Percentiles rank a stretch among this genome's conserved stretches.
Evolutionary conservation across 2,797 vertebrate species (phyloP).

Genomic region (Gambelia wislizenii): DNA sequence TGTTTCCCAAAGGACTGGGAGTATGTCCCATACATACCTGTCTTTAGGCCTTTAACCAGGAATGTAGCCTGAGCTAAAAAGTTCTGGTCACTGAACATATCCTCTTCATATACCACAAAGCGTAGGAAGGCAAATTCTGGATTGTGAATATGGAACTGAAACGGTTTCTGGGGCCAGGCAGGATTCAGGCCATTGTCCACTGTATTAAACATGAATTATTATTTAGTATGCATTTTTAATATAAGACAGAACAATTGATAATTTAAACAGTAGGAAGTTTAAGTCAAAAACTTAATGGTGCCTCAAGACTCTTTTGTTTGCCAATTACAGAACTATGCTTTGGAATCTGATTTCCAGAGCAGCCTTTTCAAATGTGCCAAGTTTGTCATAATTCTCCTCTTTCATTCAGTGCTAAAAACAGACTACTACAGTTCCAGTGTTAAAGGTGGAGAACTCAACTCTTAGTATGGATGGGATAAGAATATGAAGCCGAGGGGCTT

Average conservation of each 20-base stretch:
- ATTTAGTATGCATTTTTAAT: not conserved
- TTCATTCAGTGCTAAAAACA: not conserved
- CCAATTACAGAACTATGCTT: not conserved
- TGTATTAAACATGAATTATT: slow-evolving; percentile 62
- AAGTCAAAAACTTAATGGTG: not conserved
- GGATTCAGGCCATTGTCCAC: slow-evolving; percentile 98
- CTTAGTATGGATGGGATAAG: not conserved
- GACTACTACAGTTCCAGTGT: not conserved
- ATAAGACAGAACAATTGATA: not conserved
- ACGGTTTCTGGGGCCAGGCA: slow-evolving; percentile 90
- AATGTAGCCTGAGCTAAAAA: slow-evolving; percentile 98
- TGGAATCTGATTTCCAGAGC: not conserved
- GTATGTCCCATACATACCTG: slow-evolving; percentile 79
- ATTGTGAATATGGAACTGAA: slow-evolving; percentile 92
- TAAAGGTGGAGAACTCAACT: not conserved
- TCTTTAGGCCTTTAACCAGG: slow-evolving; percentile 92
- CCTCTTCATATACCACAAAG: slow-evolving; percentile 98
- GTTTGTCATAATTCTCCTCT: not conserved
- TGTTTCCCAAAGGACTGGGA: not conserved
- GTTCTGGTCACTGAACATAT: slow-evolving; percentile 99
- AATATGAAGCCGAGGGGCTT: not conserved
- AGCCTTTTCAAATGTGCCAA: not conserved
- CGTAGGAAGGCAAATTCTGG: slow-evolving; percentile 94
- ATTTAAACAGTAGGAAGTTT: not conserved
- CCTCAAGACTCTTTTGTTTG: not conserved